phyloP scores from a whole-genome alignment of 2,888 invertebrate genomes.

The Drosophila pseudotalamancana region DNA sequence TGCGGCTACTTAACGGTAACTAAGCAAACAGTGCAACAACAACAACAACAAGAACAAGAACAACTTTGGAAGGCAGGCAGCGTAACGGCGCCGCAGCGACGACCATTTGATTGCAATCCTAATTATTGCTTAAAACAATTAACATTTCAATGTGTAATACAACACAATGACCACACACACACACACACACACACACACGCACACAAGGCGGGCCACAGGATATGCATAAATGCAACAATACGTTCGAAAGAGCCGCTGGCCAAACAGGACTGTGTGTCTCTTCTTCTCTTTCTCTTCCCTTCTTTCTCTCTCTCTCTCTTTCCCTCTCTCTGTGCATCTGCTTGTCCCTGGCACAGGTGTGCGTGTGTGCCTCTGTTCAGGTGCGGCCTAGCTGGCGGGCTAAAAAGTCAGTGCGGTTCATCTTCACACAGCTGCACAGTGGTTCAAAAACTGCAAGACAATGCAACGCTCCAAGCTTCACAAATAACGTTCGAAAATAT shows the following conservation, averaged over 20 bases:
- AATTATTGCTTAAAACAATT: constrained; percentile 80
- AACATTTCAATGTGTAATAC: constrained; percentile 79
- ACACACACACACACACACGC: constrained; percentile 26
- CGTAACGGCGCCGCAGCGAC: constrained; percentile 43
- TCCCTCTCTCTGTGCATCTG: background rate
- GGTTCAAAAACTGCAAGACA: too few species aligned
- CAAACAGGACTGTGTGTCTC: constrained; percentile 2
- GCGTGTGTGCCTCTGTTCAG: constrained; percentile 18
- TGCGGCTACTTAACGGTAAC: constrained; percentile 73
- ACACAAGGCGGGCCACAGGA: constrained; percentile 47
- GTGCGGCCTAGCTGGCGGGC: constrained; percentile 27
- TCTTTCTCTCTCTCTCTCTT: background rate
- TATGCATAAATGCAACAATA: constrained; percentile 79
- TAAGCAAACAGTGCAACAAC: constrained; percentile 73
- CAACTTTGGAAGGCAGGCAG: constrained; percentile 30
- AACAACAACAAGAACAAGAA: constrained; percentile 29
- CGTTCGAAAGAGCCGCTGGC: constrained; percentile 43
- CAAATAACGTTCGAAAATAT: too few species aligned
- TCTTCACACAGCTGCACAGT: constrained; percentile 39
- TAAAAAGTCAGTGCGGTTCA: constrained; percentile 29
- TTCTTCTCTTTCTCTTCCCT: background rate
- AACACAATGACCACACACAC: constrained; percentile 58
- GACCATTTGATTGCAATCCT: constrained; percentile 77
- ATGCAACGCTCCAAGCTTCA: too few species aligned
- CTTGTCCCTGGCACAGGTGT: background rate